These are phyloP conservation scores for Pipistrellus pipistrellus DNA, from an alignment of 2,797 vertebrate genomes.

Conservation along the genomic window DNA sequence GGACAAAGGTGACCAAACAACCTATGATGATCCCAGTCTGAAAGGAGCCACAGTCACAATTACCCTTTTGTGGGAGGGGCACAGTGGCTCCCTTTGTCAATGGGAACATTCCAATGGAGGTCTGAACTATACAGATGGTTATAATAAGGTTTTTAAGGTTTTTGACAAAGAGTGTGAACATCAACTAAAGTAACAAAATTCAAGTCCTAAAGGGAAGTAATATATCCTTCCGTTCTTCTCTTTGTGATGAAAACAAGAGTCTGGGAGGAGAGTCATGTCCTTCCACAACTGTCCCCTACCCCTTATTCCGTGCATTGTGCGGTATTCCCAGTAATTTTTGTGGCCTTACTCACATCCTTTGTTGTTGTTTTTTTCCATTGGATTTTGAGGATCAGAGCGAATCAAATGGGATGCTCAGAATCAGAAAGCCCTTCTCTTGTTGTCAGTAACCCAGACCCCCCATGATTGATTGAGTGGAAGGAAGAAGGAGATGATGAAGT, in stretches of 20 bases:
- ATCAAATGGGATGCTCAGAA: neutral
- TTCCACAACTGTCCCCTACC: neutral
- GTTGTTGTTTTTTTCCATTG: neutral
- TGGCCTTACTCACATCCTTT: neutral
- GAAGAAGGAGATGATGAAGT: neutral
- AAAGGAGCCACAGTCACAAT: neutral
- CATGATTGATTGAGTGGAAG: neutral
- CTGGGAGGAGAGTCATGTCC: neutral
- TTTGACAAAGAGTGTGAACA: constrained; percentile 38
- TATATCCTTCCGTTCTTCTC: neutral
- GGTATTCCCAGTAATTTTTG: neutral
- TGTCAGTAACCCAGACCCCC: neutral
- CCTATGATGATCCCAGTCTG: neutral
- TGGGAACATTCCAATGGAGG: neutral
- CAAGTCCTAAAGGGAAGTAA: neutral
- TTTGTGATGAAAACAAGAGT: neutral
- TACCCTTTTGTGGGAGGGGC: neutral
- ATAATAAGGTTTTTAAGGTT: neutral
- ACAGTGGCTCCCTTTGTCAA: neutral
- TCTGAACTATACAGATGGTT: neutral
- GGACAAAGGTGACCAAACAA: constrained; percentile 18
- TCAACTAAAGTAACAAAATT: constrained; percentile 3
- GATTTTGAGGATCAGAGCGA: neutral
- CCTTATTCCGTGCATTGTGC: neutral
- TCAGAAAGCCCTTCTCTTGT: neutral